Evolutionary conservation across 2,113 vertebrate species (phyloP), one percentile per base, ranked within the genome.

Genomic region (Calidris pygmaea): DNA sequence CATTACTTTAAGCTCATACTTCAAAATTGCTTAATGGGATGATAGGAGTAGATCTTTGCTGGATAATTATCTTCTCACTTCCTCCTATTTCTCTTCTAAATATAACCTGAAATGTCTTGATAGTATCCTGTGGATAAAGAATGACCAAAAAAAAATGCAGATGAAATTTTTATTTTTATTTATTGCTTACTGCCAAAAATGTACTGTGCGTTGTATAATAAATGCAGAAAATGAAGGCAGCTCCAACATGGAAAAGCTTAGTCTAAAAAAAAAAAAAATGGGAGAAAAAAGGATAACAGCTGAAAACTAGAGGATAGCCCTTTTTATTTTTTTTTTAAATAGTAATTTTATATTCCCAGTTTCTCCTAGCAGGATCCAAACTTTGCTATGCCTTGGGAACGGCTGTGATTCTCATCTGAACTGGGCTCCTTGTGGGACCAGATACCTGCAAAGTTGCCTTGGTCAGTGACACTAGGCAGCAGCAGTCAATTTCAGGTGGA

Each of bases 21-120:
- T 94, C 76, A 93, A 47, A 89, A 87, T n/a, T 67, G 35, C 17
- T 72, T 91, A 91, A 93, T 87, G 56, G 23, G 10, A 71, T 91
- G 78, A 82, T 24, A 67, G 39, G 41, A 59, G 10, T 75, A 65
- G 47, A 63, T 23, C 30, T 90, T 24, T n/a, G 21, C 32, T 76
- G 53, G 52, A 32, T 68, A 74, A 91, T 84, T 76, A 59, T 48
- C 5, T 35, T 66, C 27, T 75, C 34, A 6, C 22, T 85, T 73
- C 23, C 22, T 66, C 6, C 4, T 65, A 18, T 60, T 35, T 47
- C 27, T 72, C 18, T 68, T 91, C 27, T 17, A 93, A 68, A 65
- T 67, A 41, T 4, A 77, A 32, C 30, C 30, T 59, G 47, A 75
- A 88, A 67, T 68, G 7, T 21, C 47, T 71, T 55, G 9, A n/a